Evolutionary conservation across 1,140 invertebrate genomes (phyloP), one percentile per base, ranked within the genome.

Genomic region (Coenobita brevimanus): DNA sequence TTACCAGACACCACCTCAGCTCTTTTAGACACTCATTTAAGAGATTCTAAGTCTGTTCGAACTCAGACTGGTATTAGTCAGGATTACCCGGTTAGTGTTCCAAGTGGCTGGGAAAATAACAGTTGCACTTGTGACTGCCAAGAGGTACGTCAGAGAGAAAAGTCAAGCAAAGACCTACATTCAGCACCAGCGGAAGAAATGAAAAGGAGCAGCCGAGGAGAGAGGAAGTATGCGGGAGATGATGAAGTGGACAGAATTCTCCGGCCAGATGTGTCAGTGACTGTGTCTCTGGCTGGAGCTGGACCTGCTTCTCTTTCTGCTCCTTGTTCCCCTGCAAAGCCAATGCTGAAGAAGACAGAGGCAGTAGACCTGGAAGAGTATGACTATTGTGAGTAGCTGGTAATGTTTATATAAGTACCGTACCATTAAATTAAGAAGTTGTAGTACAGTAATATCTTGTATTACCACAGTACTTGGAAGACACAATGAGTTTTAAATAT

Each of bases 351-450:
- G 4, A 87, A 87, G 69, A 87, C 85, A 38, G 85, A 87, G 60
- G 85, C 85, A 3, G 85, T 87, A 15, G 85, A 87, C 64, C 41
- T 87, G 43, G 85, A 87, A 50, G 85, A 87, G 38, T 87, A 87
- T 71, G 85, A 87, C 67, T 87, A 87, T 54, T 87, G 85, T 87
- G n/a, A 87, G 85, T 81, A 73, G 71, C 24, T 21, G 0, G n/a
- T n/a, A n/a, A n/a, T n/a, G n/a, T n/a, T n/a, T n/a, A n/a, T n/a
- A n/a, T n/a, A n/a, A n/a, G n/a, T n/a, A n/a, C n/a, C n/a, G n/a
- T n/a, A n/a, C n/a, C n/a, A n/a, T n/a, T n/a, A n/a, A n/a, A n/a
- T n/a, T n/a, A n/a, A n/a, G n/a, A n/a, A n/a, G n/a, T n/a, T n/a
- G n/a, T n/a, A n/a, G n/a, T n/a, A n/a, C n/a, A n/a, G n/a, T n/a